Evolutionary conservation across 2,113 vertebrate genomes (phyloP).

Genomic region (Nibea coibor): DNA sequence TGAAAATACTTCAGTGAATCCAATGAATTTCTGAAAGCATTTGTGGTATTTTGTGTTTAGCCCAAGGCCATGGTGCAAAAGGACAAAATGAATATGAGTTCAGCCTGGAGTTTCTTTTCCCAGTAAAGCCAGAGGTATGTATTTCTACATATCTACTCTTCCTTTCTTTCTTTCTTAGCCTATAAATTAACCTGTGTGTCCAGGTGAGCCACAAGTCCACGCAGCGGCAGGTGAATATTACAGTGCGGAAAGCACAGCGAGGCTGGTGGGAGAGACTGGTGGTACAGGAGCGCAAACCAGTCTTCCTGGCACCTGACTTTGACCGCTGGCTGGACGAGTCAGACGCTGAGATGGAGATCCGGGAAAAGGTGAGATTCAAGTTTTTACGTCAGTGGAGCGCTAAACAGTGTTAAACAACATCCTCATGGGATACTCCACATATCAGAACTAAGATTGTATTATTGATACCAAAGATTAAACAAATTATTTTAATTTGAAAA

Average conservation of each 20-base stretch:
- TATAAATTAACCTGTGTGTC: background rate
- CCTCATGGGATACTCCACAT: background rate
- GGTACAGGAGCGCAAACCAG: slow-evolving; percentile 90
- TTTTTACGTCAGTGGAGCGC: background rate
- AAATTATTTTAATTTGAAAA: slow-evolving; percentile 73
- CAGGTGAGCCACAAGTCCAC: slow-evolving; percentile 89
- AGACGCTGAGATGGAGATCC: slow-evolving; percentile 95
- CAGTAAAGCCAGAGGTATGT: slow-evolving; percentile 89
- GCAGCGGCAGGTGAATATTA: slow-evolving; percentile 93
- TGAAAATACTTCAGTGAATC: background rate
- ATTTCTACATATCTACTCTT: background rate
- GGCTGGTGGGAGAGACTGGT: slow-evolving; percentile 94
- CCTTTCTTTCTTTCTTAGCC: too few relatives aligned
- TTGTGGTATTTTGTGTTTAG: slow-evolving; percentile 77
- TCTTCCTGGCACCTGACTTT: slow-evolving; percentile 93
- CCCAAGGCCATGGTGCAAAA: slow-evolving; percentile 93
- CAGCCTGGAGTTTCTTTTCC: slow-evolving; percentile 89
- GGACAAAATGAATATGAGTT: slow-evolving; percentile 95
- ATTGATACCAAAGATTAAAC: background rate
- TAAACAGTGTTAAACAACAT: background rate
- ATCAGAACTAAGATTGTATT: background rate
- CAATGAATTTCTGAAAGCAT: background rate
- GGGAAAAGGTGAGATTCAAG: slow-evolving; percentile 85
- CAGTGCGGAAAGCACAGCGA: slow-evolving; percentile 87
- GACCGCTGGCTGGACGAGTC: slow-evolving; percentile 98